Percentiles rank a stretch among this genome's conserved stretches.
Conservation (phyloP, 2,797 vertebrate genomes). For the Austrolebias charrua region DNA sequence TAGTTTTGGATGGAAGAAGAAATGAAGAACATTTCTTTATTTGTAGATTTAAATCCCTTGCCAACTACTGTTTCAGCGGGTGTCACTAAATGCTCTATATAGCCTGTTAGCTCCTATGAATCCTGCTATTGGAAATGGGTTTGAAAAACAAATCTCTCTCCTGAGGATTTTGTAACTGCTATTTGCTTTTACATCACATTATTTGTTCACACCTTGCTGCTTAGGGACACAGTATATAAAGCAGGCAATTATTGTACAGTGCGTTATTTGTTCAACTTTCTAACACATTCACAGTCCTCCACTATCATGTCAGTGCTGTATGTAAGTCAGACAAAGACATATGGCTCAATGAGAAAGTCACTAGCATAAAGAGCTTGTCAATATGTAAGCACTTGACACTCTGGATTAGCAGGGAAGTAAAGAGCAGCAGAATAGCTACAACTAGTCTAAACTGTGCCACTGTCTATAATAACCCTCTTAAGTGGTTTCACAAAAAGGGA, state of each 20-base stretch:
- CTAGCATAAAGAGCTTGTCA: slow-evolving; percentile 48
- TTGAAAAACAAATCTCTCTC: no score
- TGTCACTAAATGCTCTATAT: no score
- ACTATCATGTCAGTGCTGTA: not conserved
- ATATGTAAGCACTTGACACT: slow-evolving; percentile 37
- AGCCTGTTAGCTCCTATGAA: no score
- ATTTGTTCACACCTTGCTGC: not conserved
- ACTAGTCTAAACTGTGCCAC: slow-evolving; percentile 6
- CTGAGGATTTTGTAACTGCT: not conserved
- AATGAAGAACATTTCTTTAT: no score
- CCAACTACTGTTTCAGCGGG: no score
- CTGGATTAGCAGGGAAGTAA: slow-evolving; percentile 3
- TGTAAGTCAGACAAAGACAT: slow-evolving; percentile 24
- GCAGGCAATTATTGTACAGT: not conserved
- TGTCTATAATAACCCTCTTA: slow-evolving; percentile 29
- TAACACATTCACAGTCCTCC: not conserved
- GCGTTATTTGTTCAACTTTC: not conserved
- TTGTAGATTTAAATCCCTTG: no score
- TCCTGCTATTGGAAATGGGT: no score
- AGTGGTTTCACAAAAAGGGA: slow-evolving; percentile 22
- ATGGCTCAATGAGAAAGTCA: slow-evolving; percentile 46
- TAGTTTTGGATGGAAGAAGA: no score
- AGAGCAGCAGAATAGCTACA: slow-evolving; percentile 21
- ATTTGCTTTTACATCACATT: not conserved
- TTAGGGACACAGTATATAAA: not conserved